These are phyloP conservation scores for Gortyna flavago DNA, from an alignment of 2,888 invertebrate genomes.

Conservation along the genomic window DNA sequence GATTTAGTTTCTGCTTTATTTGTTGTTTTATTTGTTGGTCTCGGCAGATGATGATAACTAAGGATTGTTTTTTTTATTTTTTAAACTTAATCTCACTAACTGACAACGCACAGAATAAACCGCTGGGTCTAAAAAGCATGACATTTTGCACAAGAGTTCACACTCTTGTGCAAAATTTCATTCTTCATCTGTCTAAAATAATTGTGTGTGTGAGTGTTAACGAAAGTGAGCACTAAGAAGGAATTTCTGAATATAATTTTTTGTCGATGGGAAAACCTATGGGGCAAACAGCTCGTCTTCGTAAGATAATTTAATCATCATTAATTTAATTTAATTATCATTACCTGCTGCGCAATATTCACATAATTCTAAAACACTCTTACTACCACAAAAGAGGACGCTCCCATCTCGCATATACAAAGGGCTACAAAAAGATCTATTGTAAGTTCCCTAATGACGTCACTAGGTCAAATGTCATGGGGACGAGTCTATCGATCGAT, in stretches of 20 bases:
- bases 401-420: conserved; percentile 6
- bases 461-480: conserved; percentile 36
- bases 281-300: neutral
- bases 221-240: neutral
- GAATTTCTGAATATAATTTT: neutral
- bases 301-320: no score
- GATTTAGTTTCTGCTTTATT: neutral
- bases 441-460: conserved; percentile 25
- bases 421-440: conserved; percentile 5
- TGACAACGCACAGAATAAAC: neutral
- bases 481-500: conserved; percentile 2
- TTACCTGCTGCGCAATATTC: neutral
- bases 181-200: no score
- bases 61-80: neutral
- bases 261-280: neutral
- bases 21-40: no score
- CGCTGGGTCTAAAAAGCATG: neutral
- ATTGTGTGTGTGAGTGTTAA: no score
- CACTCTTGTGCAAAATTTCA: no score
- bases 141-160: neutral
- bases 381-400: neutral
- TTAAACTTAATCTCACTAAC: neutral
- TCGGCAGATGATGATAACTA: neutral
- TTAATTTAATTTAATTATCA: no score
- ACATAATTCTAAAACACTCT: neutral